Base-by-base conservation (phyloP, 2,888 invertebrate species). In the Sarcophaga rosellei region DNA sequence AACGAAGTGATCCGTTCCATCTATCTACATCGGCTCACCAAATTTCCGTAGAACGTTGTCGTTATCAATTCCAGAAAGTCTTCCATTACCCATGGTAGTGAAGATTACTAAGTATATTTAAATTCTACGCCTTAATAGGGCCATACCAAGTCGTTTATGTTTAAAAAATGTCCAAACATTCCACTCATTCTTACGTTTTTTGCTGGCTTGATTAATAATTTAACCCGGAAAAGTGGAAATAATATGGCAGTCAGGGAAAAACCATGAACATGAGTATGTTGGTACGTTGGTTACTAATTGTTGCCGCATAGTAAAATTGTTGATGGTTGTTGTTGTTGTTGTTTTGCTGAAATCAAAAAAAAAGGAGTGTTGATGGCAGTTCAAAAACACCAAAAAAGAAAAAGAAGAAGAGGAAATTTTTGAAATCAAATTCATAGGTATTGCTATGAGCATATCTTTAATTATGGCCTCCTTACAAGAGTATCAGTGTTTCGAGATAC, bases 181-280 rank as follows among this genome's bases (percentile, higher is more conserved):
- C 21, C 8, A 21, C 45, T 79, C 11, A 25, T 63, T 61, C 44
- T 21, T n/a, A 8, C 45, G 65, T 20, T 17, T 53, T 80, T 61
- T 80, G 12, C 21, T 72, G 66, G 84, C 72, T 86, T 86, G 84
- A 88, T 89, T 88, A 89, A 89, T 89, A 88, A 88, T 89, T 89
- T 88, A 89, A 88, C 88, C 86, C 84, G 87, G 77, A 80, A 86
- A 86, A 78, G 53, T 73, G 57, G 47, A 75, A 75, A 63, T 57
- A 62, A 81, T 74, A 79, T 59, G 69, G 57, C 62, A 84, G 53
- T 4, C 53, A 53, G 53, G 53, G 5, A 53, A 4, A 3, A 53
- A 4, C 12, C 53, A 17, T 53, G 17, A 12, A 53, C 17, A n/a
- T n/a, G 53, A 15, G 15, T 53, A 3, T 17, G 53, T 17, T 35